Base-by-base conservation (phyloP, 1,140 invertebrate genomes). In the Cryptotermes secundus region DNA sequence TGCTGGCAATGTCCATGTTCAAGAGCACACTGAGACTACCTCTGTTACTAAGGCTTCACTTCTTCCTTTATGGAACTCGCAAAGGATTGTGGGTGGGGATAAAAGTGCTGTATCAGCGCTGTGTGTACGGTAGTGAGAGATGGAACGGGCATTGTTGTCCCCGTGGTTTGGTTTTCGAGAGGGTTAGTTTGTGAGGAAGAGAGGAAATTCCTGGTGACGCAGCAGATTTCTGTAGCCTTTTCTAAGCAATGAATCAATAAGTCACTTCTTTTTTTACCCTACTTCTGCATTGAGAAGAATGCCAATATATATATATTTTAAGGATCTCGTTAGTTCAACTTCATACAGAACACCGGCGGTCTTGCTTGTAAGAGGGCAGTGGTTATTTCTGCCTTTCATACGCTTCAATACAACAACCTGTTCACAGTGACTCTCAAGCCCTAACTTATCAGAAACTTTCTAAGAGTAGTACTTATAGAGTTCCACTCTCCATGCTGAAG, bases 161-260 rank as follows among this genome's bases (percentile, higher is more conserved):
- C 59, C 31, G 59, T 72, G 59, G 59, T 72, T 72, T 72, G 59
- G 59, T 72, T 72, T 72, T 72, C 59, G 59, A 72, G 59, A 72
- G 59, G 59, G 59, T 72, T 72, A n/a, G 26, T 72, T 72, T 72
- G 59, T n/a, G n/a, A 72, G 59, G 59, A 12, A n/a, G 45, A 49
- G n/a, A 7, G n/a, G 26, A 72, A 72, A n/a, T 72, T 10, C 31
- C 59, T 72, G 59, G 26, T n/a, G 53, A 59, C 53, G 53, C 53
- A 16, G n/a, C 19, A n/a, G 59, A 2, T 31, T 3, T 72, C 14
- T 26, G 59, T 31, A 31, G 59, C 59, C 14, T 72, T 72, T 31
- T 31, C 59, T 72, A 72, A 31, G 26, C 59, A 31, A 2, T 31
- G 59, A 72, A 72, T 72, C 59, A 72, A 72, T 72, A 72, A 72